These are phyloP conservation scores for Cladopsammia gracilis DNA, from an alignment of 64 coral and sea anemone species.

Conservation along the genomic window DNA sequence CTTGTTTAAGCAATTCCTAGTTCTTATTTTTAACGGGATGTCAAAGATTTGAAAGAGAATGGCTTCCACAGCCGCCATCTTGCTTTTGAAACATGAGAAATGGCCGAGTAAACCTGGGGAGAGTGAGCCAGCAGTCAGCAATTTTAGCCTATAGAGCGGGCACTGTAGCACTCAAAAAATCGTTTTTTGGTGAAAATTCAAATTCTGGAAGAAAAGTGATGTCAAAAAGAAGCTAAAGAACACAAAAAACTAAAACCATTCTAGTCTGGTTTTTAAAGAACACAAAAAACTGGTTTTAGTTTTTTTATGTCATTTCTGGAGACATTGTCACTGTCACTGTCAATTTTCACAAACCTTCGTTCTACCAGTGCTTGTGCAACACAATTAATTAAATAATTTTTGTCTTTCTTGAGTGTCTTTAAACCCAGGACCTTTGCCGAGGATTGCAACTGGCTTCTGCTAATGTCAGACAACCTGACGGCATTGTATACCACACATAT, in stretches of 20 bases:
- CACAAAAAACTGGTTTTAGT: neutral
- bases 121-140: no score
- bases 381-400: neutral
- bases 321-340: neutral
- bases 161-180: no score
- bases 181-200: no score
- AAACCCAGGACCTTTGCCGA: neutral
- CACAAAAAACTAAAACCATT: neutral
- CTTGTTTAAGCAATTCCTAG: no score
- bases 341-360: neutral
- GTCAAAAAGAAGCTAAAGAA: neutral
- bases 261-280: neutral
- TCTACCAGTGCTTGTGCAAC: neutral
- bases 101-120: no score
- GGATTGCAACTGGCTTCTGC: neutral
- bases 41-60: no score
- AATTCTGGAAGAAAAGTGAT: no score
- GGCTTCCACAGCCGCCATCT: no score
- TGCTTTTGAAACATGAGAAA: no score
- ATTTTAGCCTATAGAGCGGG: no score
- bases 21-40: no score
- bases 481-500: neutral
- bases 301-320: neutral
- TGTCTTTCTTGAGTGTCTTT: neutral
- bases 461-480: neutral